Base-by-base conservation (phyloP, 2,888 invertebrate genomes). In the Aleiodes leptofemur region DNA sequence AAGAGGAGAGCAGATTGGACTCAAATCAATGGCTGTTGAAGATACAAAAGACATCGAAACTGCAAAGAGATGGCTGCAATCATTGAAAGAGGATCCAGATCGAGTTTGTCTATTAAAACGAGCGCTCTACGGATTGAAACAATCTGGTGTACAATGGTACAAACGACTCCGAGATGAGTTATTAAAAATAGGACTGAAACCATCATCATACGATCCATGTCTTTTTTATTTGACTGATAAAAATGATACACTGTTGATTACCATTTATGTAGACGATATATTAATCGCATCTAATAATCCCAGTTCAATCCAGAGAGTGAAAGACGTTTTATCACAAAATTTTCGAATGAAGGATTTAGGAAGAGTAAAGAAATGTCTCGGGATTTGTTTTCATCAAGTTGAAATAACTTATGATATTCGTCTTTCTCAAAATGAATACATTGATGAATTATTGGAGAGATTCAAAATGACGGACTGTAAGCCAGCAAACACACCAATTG, bases 201-300 rank as follows among this genome's bases (percentile, higher is more conserved):
- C 48, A 70, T 73, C 79, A 23, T 23, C 23, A 23, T 23, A 23
- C 5, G 55, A 34, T 14, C 74, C 70, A 55, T 72, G 76, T 48
- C 77, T 75, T 43, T 66, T 76, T 53, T 78, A 76, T 38, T 64
- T 72, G 0, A 8, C 72, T 1, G 29, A n/a, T 9, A 56, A 55
- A 11, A 7, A 59, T 3, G 50, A 61, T 9, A 16, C 55, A 51
- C 66, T 75, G 68, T 50, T 74, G 9, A 56, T 77, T 1, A 66
- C 74, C 3, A 73, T 79, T 9, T 79, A 79, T 31, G 76, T 79
- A 1, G 79, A 79, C n/a, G 73, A 73, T 31, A 73, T 73, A n/a
- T n/a, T 72, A 34, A 51, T 73, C 6, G 66, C 66, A n/a, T 16
- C 61, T 1, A 16, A 51, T 56, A 23, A 73, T 14, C 2, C 23